phyloP scores from a whole-genome alignment of 1,140 invertebrate species.

The Drosophila athabasca region DNA sequence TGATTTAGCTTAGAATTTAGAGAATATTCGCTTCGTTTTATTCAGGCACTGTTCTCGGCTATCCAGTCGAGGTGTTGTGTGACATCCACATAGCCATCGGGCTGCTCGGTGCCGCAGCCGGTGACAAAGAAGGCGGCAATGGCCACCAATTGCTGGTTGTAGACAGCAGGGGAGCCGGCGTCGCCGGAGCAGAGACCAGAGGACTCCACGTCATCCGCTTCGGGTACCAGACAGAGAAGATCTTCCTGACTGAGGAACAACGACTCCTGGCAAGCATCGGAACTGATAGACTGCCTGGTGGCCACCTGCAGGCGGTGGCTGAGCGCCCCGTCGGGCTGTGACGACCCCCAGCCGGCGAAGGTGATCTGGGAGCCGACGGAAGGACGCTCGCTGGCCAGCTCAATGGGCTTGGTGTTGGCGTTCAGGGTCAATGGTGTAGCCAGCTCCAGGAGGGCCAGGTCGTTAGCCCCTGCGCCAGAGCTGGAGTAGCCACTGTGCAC shows the following conservation, averaged over 20 bases:
- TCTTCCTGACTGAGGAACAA: constrained; percentile 48
- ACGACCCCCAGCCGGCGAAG: constrained; percentile 67
- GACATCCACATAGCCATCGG: constrained; percentile 86
- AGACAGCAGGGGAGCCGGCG: constrained; percentile 72
- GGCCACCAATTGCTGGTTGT: constrained; percentile 67
- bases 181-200: constrained; percentile 68
- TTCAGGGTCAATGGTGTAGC: constrained; percentile 47
- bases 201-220: background rate
- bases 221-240: constrained; percentile 57
- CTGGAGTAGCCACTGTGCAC: constrained; percentile 54
- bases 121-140: constrained; percentile 63
- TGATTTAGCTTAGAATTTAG: too few relatives aligned
- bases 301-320: constrained; percentile 60
- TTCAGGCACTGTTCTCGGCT: constrained; percentile 22
- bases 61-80: constrained; percentile 84
- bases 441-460: constrained; percentile 69
- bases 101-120: constrained; percentile 67
- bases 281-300: constrained; percentile 41
- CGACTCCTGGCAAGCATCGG: constrained; percentile 37
- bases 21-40: background rate
- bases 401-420: constrained; percentile 60
- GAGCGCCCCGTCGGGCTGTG: constrained; percentile 19
- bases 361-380: constrained; percentile 44
- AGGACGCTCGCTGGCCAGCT: constrained; percentile 47
- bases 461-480: constrained; percentile 32